Evolutionary conservation across 1,140 invertebrate genomes (phyloP), one percentile per base, ranked within the genome.

Genomic region (Trialeurodes vaporariorum): DNA sequence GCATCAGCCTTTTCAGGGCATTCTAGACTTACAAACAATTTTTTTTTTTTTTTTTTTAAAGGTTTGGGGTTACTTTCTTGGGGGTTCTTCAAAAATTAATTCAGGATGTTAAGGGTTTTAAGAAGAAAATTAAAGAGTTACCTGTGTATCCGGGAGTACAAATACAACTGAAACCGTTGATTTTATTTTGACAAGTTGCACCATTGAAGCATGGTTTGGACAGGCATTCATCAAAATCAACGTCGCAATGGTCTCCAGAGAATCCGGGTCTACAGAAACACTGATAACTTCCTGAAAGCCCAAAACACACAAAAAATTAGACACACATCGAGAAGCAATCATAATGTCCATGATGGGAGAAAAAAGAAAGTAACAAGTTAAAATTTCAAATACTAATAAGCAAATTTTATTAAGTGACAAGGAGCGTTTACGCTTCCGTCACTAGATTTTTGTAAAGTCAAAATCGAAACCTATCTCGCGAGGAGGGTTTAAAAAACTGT

Each of bases 131-230:
- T 9, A 17, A 49, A 26, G 61, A 67, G 34, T 64, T 70, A 74
- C 89, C 92, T 62, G 85, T 82, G 73, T 88, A 96, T 11, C 94
- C 94, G 0, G 87, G 84, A 24, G 86, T 80, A 77, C 94, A 97
- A 5, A 84, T 77, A 75, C 94, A 98, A 70, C 87, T 84, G 77
- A 88, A 96, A 66, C 87, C 89, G 77, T 95, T 94, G 67, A 93
- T 85, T 70, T 86, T 81, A 76, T 98, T 93, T 69, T 87, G 79
- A 77, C 96, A 98, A 0, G 86, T 90, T 13, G 90, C 94, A 67
- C 88, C 88, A 75, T 98, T 93, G 70, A 86, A 83, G 78, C 95
- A 98, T 0, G 94, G 93, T 63, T 86, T 83, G 59, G 90, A 92
- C 2, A 93, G 83, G 75, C 92, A 95, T 76, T 94, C 92, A 77